phyloP scores from a whole-genome alignment of 2,888 invertebrate genomes.

The Acronicta aceris region DNA sequence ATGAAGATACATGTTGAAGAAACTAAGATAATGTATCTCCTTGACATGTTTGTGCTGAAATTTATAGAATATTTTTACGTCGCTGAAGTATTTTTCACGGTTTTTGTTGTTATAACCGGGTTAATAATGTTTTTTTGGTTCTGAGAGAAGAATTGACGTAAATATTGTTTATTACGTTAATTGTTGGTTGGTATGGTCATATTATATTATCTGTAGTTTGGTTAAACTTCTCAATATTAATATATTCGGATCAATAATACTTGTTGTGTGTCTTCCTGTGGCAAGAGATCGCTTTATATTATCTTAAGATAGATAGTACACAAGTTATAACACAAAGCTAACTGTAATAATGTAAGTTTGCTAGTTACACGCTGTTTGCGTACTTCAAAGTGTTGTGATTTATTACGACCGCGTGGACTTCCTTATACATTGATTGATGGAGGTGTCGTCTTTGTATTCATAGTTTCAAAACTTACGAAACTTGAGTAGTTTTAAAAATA shows the following conservation, averaged over 20 bases:
- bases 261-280: too few relatives aligned
- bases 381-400: conserved; percentile 13
- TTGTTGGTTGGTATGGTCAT: too few relatives aligned
- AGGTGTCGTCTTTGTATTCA: background rate
- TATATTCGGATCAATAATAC: too few relatives aligned
- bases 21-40: background rate
- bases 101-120: too few relatives aligned
- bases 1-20: conserved; percentile 1
- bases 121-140: background rate
- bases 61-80: background rate
- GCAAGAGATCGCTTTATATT: too few relatives aligned
- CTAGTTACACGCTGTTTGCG: conserved; percentile 2
- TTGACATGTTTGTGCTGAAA: background rate
- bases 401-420: background rate
- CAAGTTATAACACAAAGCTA: background rate
- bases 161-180: too few relatives aligned
- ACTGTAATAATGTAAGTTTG: background rate
- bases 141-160: too few relatives aligned
- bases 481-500: too few relatives aligned
- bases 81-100: background rate
- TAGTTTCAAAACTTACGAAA: too few relatives aligned
- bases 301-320: background rate
- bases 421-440: conserved; percentile 4
- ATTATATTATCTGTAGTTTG: too few relatives aligned
- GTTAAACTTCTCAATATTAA: too few relatives aligned